phyloP scores from a whole-genome alignment of 2,113 vertebrate genomes.

The Micromys minutus region DNA sequence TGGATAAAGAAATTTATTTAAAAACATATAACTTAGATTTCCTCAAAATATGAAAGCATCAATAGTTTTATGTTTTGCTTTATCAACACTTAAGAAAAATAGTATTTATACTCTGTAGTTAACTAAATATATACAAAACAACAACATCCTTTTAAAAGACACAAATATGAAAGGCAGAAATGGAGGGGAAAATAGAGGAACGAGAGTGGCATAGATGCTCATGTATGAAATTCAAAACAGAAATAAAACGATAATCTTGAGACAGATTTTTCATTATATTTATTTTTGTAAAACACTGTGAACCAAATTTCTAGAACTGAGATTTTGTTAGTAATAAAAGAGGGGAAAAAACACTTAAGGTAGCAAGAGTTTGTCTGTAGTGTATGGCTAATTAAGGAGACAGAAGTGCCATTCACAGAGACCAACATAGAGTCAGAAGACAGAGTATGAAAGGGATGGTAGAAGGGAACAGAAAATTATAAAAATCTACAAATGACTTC shows the following conservation, averaged over 20 bases:
- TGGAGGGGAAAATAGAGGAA: not conserved
- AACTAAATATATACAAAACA: not conserved
- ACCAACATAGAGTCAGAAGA: not conserved
- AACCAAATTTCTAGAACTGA: not conserved
- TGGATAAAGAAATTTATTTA: slow-evolving; percentile 44
- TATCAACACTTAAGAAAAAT: not conserved
- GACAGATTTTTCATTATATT: slow-evolving; percentile 45
- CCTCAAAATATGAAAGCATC: slow-evolving; percentile 32
- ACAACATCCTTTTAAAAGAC: not conserved
- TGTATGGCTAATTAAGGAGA: not conserved
- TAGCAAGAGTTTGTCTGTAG: not conserved
- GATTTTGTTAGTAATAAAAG: not conserved
- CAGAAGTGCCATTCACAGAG: slow-evolving; percentile 4
- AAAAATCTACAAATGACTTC: not conserved
- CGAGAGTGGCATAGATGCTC: not conserved
- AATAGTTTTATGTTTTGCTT: slow-evolving; percentile 9
- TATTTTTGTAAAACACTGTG: not conserved
- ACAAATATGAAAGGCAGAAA: not conserved
- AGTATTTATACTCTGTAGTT: not conserved
- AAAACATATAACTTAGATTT: slow-evolving; percentile 20
- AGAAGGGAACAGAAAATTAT: not conserved
- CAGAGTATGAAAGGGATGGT: not conserved
- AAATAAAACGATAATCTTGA: slow-evolving; percentile 43
- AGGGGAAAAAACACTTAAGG: not conserved
- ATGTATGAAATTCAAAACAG: not conserved